These are phyloP conservation scores for Drosophila kuntzei DNA, from an alignment of 2,888 invertebrate species.

Conservation along the genomic window DNA sequence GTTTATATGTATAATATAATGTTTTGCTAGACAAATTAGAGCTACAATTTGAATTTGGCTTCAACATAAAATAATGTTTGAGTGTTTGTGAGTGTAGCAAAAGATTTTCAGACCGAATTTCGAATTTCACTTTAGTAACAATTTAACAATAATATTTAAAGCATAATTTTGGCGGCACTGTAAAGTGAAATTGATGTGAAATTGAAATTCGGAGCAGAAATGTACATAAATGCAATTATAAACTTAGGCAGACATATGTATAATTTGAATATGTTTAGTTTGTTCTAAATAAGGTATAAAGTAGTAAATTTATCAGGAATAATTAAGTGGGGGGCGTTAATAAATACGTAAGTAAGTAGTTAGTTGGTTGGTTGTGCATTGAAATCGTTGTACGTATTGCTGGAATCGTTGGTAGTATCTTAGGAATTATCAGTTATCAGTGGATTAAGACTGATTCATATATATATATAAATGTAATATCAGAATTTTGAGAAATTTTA, in stretches of 20 bases:
- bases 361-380: slow-evolving; percentile 36
- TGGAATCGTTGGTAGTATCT: slow-evolving; percentile 72
- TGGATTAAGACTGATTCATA: slow-evolving; percentile 46
- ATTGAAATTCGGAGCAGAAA: background rate
- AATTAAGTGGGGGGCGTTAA: slow-evolving; percentile 3
- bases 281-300: slow-evolving; percentile 18
- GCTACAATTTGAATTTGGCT: slow-evolving; percentile 70
- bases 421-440: slow-evolving; percentile 67
- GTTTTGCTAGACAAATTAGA: slow-evolving; percentile 50
- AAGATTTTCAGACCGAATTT: slow-evolving; percentile 10
- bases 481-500: slow-evolving; percentile 43
- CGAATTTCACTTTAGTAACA: background rate
- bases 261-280: slow-evolving; percentile 11
- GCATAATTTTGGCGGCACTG: background rate
- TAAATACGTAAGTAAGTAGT: slow-evolving; percentile 32
- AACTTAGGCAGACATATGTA: slow-evolving; percentile 32
- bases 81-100: slow-evolving; percentile 37
- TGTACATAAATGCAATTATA: slow-evolving; percentile 48
- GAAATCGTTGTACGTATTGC: slow-evolving; percentile 70
- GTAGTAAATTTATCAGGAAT: slow-evolving; percentile 29
- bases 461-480: slow-evolving; percentile 44
- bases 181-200: background rate
- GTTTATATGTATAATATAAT: slow-evolving; percentile 29
- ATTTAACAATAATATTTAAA: background rate
- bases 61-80: slow-evolving; percentile 54